A percentile compares a stretch with the other conserved stretches of the same genome.
Conservation (phyloP, 2,797 vertebrate species). For the Scomberomorus guttatus region DNA sequence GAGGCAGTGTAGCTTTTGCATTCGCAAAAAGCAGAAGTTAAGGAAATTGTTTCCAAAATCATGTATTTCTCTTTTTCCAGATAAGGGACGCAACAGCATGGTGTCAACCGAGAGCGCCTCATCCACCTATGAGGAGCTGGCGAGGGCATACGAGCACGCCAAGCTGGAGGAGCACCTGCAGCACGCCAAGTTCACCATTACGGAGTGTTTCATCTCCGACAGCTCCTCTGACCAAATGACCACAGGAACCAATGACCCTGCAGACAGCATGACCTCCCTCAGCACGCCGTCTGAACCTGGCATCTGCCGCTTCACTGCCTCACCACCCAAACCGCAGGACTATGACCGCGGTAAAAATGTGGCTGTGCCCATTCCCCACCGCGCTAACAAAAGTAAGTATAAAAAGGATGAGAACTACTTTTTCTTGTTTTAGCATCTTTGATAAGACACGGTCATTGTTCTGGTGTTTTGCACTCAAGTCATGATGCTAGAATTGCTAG, state of each 20-base stretch:
- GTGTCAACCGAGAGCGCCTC: slow-evolving; percentile 98
- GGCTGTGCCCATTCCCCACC: slow-evolving; percentile 98
- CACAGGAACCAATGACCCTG: slow-evolving; percentile 97
- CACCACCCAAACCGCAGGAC: slow-evolving; percentile 97
- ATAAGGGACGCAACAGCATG: slow-evolving; percentile 99
- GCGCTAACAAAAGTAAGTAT: slow-evolving; percentile 94
- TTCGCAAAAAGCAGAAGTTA: not conserved
- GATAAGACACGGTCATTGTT: too few species aligned
- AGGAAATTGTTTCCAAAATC: not conserved
- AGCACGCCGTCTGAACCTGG: slow-evolving; percentile 98
- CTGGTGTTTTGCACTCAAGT: not conserved
- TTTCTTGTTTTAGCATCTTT: not conserved
- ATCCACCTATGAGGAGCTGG: slow-evolving; percentile 98
- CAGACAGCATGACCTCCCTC: slow-evolving; percentile 99
- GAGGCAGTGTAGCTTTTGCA: not conserved
- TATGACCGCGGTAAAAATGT: slow-evolving; percentile 97
- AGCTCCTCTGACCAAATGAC: slow-evolving; percentile 99
- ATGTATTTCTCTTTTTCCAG: slow-evolving; percentile 72
- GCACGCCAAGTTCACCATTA: slow-evolving; percentile 99
- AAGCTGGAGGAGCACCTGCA: slow-evolving; percentile 99
- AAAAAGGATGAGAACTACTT: not conserved
- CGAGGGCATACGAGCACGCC: slow-evolving; percentile 96
- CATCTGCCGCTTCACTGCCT: slow-evolving; percentile 98
- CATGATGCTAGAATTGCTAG: not conserved
- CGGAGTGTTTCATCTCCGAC: slow-evolving; percentile 98